A percentile compares a stretch with the other conserved stretches of the same genome.
Conservation (phyloP, 2,113 vertebrate genomes). For the Mesoclemmys tuberculata region DNA sequence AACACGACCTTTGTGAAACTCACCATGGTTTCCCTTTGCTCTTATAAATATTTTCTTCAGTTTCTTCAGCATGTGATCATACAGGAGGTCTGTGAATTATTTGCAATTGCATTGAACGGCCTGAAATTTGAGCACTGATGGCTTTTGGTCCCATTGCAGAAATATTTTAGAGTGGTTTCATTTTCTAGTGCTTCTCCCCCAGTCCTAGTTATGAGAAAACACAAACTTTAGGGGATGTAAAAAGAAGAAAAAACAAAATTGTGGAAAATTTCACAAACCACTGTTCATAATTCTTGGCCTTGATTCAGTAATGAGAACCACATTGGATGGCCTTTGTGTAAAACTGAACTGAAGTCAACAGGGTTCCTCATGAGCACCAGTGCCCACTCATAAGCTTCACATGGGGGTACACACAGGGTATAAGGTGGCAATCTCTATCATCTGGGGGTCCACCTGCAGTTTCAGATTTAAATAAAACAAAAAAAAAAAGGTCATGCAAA, state of each 20-base stretch:
- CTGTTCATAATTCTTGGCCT: background rate
- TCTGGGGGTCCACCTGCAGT: background rate
- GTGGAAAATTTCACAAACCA: background rate
- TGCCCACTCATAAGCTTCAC: background rate
- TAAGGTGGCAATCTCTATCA: background rate
- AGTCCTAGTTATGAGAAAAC: background rate
- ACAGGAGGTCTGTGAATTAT: background rate
- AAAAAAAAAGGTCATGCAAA: background rate
- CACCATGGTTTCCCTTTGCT: background rate
- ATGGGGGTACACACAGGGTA: background rate
- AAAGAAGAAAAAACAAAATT: background rate
- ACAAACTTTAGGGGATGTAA: background rate
- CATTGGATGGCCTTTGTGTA: background rate
- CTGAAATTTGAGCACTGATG: background rate
- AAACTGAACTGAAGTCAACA: background rate
- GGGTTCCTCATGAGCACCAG: background rate
- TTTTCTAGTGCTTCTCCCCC: background rate
- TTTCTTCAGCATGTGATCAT: background rate
- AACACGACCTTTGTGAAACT: rapidly evolving
- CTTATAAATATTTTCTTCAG: background rate
- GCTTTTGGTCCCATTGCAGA: background rate
- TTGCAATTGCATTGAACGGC: background rate
- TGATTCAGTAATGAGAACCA: background rate
- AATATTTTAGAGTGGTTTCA: background rate
- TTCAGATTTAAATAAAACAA: constrained; percentile 1